These are phyloP conservation scores for Notiomystis cincta DNA, from an alignment of 2,113 vertebrate species.

Conservation along the genomic window DNA sequence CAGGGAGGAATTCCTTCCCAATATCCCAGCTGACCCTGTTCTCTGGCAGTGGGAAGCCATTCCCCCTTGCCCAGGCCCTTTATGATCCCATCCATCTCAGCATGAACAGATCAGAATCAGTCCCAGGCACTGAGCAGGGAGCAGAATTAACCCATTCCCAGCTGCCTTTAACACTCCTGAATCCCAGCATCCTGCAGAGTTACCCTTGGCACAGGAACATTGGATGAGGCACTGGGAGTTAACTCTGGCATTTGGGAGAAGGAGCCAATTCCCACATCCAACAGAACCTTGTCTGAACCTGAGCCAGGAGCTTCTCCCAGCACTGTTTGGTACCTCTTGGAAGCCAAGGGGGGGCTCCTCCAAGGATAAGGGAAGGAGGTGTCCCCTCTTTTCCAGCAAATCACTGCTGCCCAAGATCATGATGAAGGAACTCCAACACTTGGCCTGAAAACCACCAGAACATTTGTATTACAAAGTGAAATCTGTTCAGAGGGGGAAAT, in stretches of 20 bases:
- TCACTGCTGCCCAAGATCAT: slow-evolving; percentile 2
- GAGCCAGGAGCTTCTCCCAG: background rate
- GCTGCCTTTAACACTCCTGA: background rate
- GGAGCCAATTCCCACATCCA: fast-evolving
- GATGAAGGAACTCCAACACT: slow-evolving; percentile 56
- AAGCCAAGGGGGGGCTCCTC: background rate
- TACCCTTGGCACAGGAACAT: background rate
- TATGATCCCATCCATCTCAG: background rate
- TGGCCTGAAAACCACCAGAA: background rate
- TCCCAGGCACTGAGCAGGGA: background rate
- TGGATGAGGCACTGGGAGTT: background rate
- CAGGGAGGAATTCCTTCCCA: background rate
- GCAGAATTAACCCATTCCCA: background rate
- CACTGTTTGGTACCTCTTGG: background rate
- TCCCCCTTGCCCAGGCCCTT: background rate
- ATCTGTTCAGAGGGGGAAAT: background rate
- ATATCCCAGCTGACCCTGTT: fast-evolving
- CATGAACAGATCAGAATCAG: fast-evolving
- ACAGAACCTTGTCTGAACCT: background rate
- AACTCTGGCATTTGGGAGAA: background rate
- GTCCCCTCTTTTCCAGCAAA: background rate
- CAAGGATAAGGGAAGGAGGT: background rate
- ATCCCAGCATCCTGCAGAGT: background rate
- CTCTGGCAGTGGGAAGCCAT: background rate
- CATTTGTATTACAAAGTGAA: background rate